Conservation (phyloP, 2,888 invertebrate species). For the Pristionchus exspectatus region DNA sequence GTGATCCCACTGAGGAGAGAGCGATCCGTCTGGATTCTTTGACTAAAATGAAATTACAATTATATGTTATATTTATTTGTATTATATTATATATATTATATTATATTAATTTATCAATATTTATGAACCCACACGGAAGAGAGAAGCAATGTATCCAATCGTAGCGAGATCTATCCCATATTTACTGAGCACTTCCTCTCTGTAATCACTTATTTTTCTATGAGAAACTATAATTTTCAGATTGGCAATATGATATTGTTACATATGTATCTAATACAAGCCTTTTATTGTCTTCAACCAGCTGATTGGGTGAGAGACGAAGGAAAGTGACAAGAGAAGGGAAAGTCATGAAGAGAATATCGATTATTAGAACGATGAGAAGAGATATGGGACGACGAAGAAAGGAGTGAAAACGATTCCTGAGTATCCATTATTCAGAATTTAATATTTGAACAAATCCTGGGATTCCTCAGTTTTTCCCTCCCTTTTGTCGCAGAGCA, state of each 20-base stretch:
- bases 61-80: too few species aligned
- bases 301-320: slow-evolving; percentile 12
- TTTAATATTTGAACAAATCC: not conserved
- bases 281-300: slow-evolving; percentile 29
- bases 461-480: not conserved
- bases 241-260: too few species aligned
- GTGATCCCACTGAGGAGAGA: slow-evolving; percentile 31
- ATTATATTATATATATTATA: too few species aligned
- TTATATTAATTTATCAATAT: too few species aligned
- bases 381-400: slow-evolving; percentile 11
- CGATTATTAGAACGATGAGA: not conserved
- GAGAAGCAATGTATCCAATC: slow-evolving; percentile 31
- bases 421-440: not conserved
- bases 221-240: not conserved
- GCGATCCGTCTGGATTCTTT: slow-evolving; percentile 6
- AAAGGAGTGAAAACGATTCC: slow-evolving; percentile 40
- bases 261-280: not conserved
- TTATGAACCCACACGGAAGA: not conserved
- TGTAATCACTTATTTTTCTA: not conserved
- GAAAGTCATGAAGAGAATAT: slow-evolving; percentile 17
- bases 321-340: slow-evolving; percentile 34
- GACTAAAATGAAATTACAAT: not conserved
- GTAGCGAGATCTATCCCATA: slow-evolving; percentile 11
- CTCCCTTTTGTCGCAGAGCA: too few species aligned
- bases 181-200: not conserved